Evolutionary conservation across 2,888 invertebrate genomes (phyloP), one percentile per base, ranked within the genome.

Genomic region (Drosophila nigricruria): DNA sequence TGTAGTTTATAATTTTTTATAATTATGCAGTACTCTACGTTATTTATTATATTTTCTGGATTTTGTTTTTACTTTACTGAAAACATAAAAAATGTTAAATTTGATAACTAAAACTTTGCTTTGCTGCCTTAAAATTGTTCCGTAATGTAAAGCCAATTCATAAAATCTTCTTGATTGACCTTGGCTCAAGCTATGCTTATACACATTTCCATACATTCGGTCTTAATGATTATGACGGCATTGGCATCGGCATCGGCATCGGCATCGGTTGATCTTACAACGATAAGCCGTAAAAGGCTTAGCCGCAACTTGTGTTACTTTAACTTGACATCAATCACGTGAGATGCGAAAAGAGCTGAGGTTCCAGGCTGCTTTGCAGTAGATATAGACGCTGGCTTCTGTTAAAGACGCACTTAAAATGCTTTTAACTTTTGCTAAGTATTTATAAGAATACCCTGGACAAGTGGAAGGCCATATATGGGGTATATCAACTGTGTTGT

Each of bases 321-420:
- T 81, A 83, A 79, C 81, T 83, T 79, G 84, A 82, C 81, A 82
- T 81, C 81, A 83, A 81, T 81, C 83, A 82, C 61, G 49, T 50
- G 56, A 59, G 67, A 42, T 59, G 62, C 52, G 59, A 42, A 57
- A 66, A 38, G 43, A 58, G 52, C 23, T 25, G 62, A 9, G 49
- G 38, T 34, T 20, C 32, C 43, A 49, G 40, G 27, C 50, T 38
- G 49, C 45, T 25, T 50, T 53, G 63, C 38, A 27, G 49, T 36
- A 43, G 53, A 53, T 53, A 25, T 53, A 34, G 66, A 56, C 47
- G 45, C 47, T 65, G 67, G 83, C 81, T 83, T 81, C 83, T 81
- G 83, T 83, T 81, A 81, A 81, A 83, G 81, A 81, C 77, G 67
- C 84, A 82, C 79, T 84, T 79, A 82, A 82, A 82, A 82, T 82